Base-by-base conservation (phyloP, 2,113 vertebrate genomes). In the Planiliza haematocheilus region DNA sequence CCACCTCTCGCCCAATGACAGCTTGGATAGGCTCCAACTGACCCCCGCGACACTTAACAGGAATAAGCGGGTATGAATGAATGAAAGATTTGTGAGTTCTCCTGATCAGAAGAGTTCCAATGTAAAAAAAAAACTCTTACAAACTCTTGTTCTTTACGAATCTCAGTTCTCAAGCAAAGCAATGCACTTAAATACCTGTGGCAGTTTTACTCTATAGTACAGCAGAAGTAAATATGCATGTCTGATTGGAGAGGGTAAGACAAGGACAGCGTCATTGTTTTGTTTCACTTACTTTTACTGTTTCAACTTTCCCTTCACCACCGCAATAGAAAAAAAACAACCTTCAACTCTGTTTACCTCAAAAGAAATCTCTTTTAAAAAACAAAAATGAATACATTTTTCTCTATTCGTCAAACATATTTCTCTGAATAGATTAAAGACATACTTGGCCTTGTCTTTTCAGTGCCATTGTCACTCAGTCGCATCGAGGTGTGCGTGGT, bases 361-460 rank as follows among this genome's bases (percentile, higher is more conserved):
- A n/a, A 42, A 4, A 74, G 43, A 61, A 60, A 51, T 53, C 1
- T 45, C 34, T 53, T 30, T 67, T 36, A 37, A 55, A 67, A 43
- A 21, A 3, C 50, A 5, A 56, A 17, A 62, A 74, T 66, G 3
- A 70, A 36, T 71, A 3, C 9, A 2, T 36, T 41, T 46, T 57
- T 11, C 45, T 81, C 16, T 5, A 68, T 80, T 87, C 17, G 56
- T 56, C 39, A 18, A 12, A 66, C 49, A 66, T 34, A 36, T 43
- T 43, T 65, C 7, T 69, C 20, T 72, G 66, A 68, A 76, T n/a
- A 74, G 49, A 46, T 48, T 68, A 49, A 41, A 63, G 60, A 63
- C 10, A 16, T 16, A 49, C 42, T 56, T 74, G 73, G 56, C 74
- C 81, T 77, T 61, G 53, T 46, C 64, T 67, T 60, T 16, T 34